Evolutionary conservation across 2,888 invertebrate genomes (phyloP).

Genomic region (Bombylius discolor): DNA sequence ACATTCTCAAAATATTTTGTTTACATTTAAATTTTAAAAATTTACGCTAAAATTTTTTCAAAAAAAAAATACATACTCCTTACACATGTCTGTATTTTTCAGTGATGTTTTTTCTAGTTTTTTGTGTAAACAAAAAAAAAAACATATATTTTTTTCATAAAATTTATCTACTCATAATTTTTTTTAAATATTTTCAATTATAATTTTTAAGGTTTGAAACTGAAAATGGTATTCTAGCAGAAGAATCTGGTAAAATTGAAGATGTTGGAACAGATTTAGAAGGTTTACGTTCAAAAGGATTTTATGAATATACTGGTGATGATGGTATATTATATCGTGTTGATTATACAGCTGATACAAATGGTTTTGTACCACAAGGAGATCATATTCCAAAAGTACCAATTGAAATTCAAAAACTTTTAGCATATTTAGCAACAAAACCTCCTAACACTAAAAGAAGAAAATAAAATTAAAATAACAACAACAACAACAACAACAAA

Average conservation of each 20-base stretch:
- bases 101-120: too few relatives aligned
- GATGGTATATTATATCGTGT: constrained; percentile 42
- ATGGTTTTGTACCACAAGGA: constrained; percentile 38
- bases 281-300: constrained; percentile 49
- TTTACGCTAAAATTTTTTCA: too few relatives aligned
- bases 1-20: too few relatives aligned
- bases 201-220: constrained; percentile 40
- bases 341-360: constrained; percentile 44
- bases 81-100: too few relatives aligned
- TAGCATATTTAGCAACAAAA: constrained; percentile 45
- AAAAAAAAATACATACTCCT: too few relatives aligned
- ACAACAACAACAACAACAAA: too few relatives aligned
- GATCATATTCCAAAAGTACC: constrained; percentile 39
- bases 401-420: constrained; percentile 48
- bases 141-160: too few relatives aligned
- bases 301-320: constrained; percentile 53
- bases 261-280: constrained; percentile 40
- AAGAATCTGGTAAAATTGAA: constrained; percentile 45
- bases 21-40: too few relatives aligned
- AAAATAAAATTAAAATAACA: background rate
- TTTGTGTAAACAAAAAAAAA: too few relatives aligned
- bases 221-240: constrained; percentile 41
- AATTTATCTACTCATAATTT: too few relatives aligned
- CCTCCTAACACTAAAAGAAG: constrained; percentile 13
- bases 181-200: too few relatives aligned